Evolutionary conservation across 1,140 invertebrate species (phyloP).

Genomic region (Zaprionus ghesquierei): DNA sequence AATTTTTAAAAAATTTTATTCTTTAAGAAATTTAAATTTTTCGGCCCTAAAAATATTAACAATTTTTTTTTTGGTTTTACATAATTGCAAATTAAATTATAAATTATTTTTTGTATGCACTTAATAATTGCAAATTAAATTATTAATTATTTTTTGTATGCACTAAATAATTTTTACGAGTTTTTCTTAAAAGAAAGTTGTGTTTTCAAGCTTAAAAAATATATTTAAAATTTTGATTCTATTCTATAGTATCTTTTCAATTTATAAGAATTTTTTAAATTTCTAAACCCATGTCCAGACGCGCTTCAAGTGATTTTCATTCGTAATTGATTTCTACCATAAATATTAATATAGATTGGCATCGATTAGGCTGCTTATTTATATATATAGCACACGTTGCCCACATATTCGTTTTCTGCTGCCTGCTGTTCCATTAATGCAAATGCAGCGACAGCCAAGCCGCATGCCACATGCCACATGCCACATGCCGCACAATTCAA

Average conservation of each 20-base stretch:
- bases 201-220: too few relatives aligned
- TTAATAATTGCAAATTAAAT: too few relatives aligned
- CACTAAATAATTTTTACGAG: background rate
- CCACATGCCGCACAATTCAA: constrained; percentile 53
- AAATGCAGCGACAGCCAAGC: constrained; percentile 17
- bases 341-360: background rate
- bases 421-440: constrained; percentile 36
- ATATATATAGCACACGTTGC: background rate
- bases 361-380: background rate
- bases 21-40: too few relatives aligned
- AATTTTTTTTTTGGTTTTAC: too few relatives aligned
- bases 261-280: too few relatives aligned
- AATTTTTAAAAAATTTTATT: too few relatives aligned
- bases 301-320: background rate
- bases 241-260: background rate
- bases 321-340: background rate
- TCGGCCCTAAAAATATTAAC: too few relatives aligned
- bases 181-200: too few relatives aligned
- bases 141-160: background rate
- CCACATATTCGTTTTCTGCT: background rate
- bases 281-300: background rate
- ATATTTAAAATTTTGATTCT: background rate
- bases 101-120: too few relatives aligned
- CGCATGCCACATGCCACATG: constrained; percentile 2
- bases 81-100: too few relatives aligned